Percentiles rank a stretch among this genome's conserved stretches.
Conservation (phyloP, 2,888 invertebrate genomes). For the Meteorus colon region DNA sequence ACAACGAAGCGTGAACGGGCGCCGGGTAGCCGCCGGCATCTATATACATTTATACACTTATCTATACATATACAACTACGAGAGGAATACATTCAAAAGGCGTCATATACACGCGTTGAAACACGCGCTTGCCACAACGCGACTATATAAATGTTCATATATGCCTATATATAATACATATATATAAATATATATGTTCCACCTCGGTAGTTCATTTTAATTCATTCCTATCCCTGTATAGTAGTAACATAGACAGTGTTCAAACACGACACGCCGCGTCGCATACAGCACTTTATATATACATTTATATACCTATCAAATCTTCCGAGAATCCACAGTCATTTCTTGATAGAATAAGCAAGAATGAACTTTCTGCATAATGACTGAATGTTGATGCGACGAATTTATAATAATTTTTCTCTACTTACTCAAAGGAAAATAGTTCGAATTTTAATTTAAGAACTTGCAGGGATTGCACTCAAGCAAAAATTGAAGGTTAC, state of each 20-base stretch:
- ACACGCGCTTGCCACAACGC: conserved; percentile 4
- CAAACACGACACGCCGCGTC: conserved; percentile 30
- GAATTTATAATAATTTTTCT: neutral
- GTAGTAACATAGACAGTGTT: conserved; percentile 42
- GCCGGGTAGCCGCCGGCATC: conserved; percentile 8
- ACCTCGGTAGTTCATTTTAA: conserved; percentile 48
- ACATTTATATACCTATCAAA: neutral
- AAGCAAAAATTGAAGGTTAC: too few species aligned
- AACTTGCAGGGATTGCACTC: too few species aligned
- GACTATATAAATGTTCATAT: conserved; percentile 11
- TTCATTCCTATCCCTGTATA: conserved; percentile 44
- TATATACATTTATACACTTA: conserved; percentile 6
- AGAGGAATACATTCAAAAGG: conserved; percentile 15
- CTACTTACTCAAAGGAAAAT: neutral
- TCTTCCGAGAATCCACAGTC: conserved; percentile 5
- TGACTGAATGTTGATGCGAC: neutral
- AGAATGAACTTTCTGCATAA: neutral
- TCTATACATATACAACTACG: neutral
- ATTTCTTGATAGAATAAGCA: neutral
- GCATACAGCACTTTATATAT: neutral
- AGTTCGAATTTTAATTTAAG: too few species aligned
- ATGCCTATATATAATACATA: neutral
- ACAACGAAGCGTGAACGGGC: conserved; percentile 28
- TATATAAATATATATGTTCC: conserved; percentile 33
- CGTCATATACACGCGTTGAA: conserved; percentile 34